Percentiles rank a stretch among this genome's conserved stretches.
Conservation (phyloP, 2,113 vertebrate species). For the Indicator indicator region DNA sequence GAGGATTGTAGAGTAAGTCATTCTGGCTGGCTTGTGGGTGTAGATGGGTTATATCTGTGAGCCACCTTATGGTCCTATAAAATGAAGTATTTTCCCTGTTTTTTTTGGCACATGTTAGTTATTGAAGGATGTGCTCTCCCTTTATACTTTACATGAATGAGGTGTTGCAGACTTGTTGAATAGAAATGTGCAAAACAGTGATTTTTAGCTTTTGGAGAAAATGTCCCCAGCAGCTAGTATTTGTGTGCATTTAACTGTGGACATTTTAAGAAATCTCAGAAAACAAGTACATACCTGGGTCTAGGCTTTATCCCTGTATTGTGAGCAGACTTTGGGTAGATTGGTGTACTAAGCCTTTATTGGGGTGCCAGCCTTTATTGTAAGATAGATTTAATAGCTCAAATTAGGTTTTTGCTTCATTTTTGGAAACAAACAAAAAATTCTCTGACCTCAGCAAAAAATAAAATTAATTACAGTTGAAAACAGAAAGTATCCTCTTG, state of each 20-base stretch:
- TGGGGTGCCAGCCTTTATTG: neutral
- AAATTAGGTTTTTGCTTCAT: neutral
- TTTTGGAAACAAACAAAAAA: neutral
- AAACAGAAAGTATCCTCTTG: neutral
- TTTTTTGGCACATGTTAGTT: neutral
- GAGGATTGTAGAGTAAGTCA: neutral
- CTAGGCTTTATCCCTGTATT: neutral
- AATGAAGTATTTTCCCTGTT: neutral
- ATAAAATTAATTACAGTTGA: neutral
- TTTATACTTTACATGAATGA: neutral
- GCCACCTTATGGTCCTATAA: neutral
- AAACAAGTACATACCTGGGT: neutral
- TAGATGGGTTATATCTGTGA: neutral
- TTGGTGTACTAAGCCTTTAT: neutral
- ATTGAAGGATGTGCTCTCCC: neutral
- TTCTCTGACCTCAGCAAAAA: neutral
- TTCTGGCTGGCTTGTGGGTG: neutral
- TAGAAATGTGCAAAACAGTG: neutral
- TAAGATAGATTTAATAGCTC: neutral
- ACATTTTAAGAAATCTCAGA: neutral
- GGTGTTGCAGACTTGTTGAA: neutral
- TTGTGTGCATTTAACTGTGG: neutral
- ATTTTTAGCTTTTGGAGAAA: neutral
- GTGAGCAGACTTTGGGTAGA: neutral
- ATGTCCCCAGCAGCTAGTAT: rapidly evolving